Conservation (phyloP, 2,113 vertebrate genomes). For the Cheirogaleus medius region DNA sequence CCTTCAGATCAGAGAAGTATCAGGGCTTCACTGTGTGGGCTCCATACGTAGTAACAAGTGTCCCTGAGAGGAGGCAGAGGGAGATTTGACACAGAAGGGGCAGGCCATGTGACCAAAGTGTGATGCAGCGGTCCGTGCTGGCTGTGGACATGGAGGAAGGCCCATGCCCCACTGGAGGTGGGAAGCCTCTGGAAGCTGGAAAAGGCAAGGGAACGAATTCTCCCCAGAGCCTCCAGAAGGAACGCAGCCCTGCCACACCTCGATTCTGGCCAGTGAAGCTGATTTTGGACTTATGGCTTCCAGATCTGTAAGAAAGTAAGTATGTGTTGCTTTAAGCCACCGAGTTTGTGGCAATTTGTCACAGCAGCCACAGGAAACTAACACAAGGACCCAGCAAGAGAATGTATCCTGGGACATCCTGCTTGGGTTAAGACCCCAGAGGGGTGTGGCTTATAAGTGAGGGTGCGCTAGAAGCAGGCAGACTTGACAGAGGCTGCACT, state of each 20-base stretch:
- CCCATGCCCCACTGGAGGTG: accelerated
- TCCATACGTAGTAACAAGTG: too few relatives aligned
- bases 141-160: background rate
- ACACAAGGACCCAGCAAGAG: too few relatives aligned
- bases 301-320: background rate
- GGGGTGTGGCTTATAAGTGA: background rate
- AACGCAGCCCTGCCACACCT: background rate
- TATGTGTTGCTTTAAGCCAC: background rate
- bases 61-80: background rate
- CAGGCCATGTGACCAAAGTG: background rate
- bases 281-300: background rate
- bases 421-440: background rate
- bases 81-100: too few relatives aligned
- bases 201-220: background rate
- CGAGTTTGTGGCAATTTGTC: background rate
- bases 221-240: background rate
- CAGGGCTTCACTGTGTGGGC: background rate
- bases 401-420: background rate
- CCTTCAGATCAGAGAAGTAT: background rate
- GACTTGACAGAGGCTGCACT: background rate
- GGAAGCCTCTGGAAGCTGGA: background rate
- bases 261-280: background rate
- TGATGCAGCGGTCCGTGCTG: background rate
- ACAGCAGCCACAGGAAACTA: background rate
- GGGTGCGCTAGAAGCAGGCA: background rate